These are phyloP conservation scores for Nautilus pompilius DNA, from an alignment of 1,140 invertebrate species.

Conservation along the genomic window DNA sequence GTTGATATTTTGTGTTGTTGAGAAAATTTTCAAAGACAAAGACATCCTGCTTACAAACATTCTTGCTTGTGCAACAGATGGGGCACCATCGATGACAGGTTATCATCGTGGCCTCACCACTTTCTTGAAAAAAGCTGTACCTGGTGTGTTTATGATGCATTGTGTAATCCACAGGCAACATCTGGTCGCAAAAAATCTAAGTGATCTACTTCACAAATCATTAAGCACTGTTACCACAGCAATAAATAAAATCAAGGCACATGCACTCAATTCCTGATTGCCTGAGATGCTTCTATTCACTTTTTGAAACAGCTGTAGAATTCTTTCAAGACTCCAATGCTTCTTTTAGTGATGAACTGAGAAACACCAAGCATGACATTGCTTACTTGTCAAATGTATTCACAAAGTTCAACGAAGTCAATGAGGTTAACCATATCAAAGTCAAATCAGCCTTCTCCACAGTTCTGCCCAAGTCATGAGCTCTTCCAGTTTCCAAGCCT, in stretches of 20 bases:
- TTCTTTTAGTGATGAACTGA: background rate
- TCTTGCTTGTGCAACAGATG: background rate
- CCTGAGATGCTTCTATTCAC: background rate
- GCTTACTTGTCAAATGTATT: background rate
- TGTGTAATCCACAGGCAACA: background rate
- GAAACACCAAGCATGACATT: background rate
- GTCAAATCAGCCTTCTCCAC: background rate
- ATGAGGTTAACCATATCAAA: background rate
- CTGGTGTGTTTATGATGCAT: background rate
- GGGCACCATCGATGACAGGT: background rate
- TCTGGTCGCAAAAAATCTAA: background rate
- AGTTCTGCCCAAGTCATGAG: background rate
- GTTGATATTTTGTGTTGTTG: background rate
- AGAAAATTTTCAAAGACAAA: background rate
- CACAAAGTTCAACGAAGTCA: background rate
- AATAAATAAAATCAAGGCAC: too few species aligned
- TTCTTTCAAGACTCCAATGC: background rate
- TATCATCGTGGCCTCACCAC: background rate
- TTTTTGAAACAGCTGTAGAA: background rate
- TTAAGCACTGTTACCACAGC: too few species aligned
- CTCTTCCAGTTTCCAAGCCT: background rate
- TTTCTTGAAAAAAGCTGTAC: background rate
- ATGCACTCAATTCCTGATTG: background rate
- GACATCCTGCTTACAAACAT: background rate
- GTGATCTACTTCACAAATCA: background rate